These are phyloP conservation scores for Lytechinus variegatus DNA, from an alignment of 35 echinoderm and acorn worm species.

Conservation along the genomic window DNA sequence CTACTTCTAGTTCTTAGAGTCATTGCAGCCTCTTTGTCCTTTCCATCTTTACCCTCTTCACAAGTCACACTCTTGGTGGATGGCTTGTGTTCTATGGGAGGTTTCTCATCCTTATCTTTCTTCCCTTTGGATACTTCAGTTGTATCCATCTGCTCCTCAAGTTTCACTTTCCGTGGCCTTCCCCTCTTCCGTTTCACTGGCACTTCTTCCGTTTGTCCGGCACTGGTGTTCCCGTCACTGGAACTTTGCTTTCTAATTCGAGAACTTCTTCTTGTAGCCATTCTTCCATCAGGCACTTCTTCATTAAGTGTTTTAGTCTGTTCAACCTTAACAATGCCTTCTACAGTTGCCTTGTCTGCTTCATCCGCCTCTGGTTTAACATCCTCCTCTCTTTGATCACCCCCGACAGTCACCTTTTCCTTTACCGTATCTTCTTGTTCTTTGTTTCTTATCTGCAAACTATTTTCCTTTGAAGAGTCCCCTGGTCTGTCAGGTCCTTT, in stretches of 20 bases:
- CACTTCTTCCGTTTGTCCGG: background rate
- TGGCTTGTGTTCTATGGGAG: background rate
- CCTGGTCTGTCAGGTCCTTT: background rate
- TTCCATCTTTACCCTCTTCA: background rate
- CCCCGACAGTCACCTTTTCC: background rate
- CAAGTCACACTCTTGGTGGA: background rate
- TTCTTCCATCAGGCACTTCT: slow-evolving; percentile 30
- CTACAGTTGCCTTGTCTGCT: background rate
- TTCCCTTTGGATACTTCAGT: background rate
- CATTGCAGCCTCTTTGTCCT: background rate
- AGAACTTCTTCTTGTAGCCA: slow-evolving; percentile 39
- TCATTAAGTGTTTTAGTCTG: background rate
- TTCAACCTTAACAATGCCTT: background rate
- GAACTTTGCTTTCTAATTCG: slow-evolving; percentile 37
- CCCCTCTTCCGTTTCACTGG: background rate
- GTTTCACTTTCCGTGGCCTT: background rate
- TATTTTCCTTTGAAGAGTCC: background rate
- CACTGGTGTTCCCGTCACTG: slow-evolving; percentile 14
- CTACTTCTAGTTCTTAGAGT: slow-evolving; percentile 10
- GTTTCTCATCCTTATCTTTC: background rate
- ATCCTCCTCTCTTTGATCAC: background rate
- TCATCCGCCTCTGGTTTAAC: background rate
- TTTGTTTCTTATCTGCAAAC: background rate
- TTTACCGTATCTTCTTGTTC: background rate
- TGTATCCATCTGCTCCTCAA: background rate